Evolutionary conservation across 2,888 invertebrate genomes (phyloP).

Genomic region (Bugula neritina): DNA sequence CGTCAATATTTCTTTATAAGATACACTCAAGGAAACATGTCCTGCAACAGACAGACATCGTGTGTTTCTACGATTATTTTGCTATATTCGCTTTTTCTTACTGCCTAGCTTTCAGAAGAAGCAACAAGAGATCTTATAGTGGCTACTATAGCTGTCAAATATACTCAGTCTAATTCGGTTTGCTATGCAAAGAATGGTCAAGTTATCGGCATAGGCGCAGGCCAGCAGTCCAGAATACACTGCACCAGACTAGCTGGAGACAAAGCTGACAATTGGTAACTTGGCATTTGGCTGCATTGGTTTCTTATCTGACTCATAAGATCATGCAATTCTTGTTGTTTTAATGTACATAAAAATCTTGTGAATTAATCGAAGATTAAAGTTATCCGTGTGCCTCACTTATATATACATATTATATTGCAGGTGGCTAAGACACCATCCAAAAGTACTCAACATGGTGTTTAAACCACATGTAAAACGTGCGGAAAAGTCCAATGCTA

Average conservation of each 20-base stretch:
- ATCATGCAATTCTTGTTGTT: too few species aligned
- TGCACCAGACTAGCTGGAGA: constrained; percentile 94
- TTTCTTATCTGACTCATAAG: too few species aligned
- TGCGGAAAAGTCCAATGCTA: constrained; percentile 87
- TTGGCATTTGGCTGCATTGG: too few species aligned
- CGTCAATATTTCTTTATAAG: too few species aligned
- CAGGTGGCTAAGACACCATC: constrained; percentile 89
- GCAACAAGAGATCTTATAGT: constrained; percentile 86
- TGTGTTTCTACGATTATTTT: too few species aligned
- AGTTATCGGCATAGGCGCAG: constrained; percentile 94
- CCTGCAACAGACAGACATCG: too few species aligned
- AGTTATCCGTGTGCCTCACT: too few species aligned
- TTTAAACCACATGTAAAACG: constrained; percentile 80
- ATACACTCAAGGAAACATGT: too few species aligned
- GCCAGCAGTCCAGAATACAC: constrained; percentile 96
- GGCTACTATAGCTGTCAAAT: constrained; percentile 91
- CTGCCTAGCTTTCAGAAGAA: constrained; percentile 64
- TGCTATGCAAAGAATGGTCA: constrained; percentile 87
- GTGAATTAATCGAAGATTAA: too few species aligned
- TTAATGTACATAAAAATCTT: too few species aligned
- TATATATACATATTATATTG: too few species aligned
- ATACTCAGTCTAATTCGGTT: constrained; percentile 96
- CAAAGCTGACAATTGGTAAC: constrained; percentile 88
- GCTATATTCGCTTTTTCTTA: too few species aligned
- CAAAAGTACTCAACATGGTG: constrained; percentile 72